These are phyloP conservation scores for Choreutis nemorana DNA, from an alignment of 2,888 invertebrate species.

Conservation along the genomic window DNA sequence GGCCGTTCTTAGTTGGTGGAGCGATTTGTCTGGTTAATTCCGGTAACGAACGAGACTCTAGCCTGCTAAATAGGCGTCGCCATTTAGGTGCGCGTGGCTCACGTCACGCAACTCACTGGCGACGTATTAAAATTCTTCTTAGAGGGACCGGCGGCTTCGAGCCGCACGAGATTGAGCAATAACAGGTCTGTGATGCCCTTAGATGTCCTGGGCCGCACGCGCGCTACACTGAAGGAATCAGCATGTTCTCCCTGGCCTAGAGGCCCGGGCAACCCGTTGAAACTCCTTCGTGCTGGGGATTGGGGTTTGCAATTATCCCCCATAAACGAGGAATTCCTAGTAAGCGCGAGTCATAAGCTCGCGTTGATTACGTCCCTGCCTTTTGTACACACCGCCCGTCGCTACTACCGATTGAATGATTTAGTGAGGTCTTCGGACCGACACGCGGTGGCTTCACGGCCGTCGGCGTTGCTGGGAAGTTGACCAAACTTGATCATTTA, in stretches of 20 bases:
- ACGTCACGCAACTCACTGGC: slow-evolving; percentile 20
- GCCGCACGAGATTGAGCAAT: slow-evolving; percentile 68
- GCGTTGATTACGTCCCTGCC: slow-evolving; percentile 74
- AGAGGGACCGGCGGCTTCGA: slow-evolving; percentile 69
- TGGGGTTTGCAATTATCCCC: slow-evolving; percentile 41
- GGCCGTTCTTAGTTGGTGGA: slow-evolving; percentile 77
- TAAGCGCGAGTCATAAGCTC: slow-evolving; percentile 73
- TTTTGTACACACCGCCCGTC: slow-evolving; percentile 78
- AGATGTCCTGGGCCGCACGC: slow-evolving; percentile 70
- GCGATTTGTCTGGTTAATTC: slow-evolving; percentile 79
- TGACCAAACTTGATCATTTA: slow-evolving; percentile 66
- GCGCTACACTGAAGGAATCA: slow-evolving; percentile 72
- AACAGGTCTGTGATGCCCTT: slow-evolving; percentile 74
- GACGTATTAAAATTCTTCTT: slow-evolving; percentile 52
- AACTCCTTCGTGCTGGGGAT: slow-evolving; percentile 74
- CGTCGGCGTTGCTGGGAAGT: slow-evolving; percentile 60
- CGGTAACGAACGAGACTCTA: slow-evolving; percentile 76
- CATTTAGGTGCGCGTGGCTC: slow-evolving; percentile 20
- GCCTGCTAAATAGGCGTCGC: slow-evolving; percentile 61
- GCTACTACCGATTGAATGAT: slow-evolving; percentile 75
- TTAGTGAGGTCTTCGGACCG: slow-evolving; percentile 68
- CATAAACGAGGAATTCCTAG: slow-evolving; percentile 49
- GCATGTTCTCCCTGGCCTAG: slow-evolving; percentile 65
- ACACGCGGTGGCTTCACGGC: slow-evolving; percentile 41
- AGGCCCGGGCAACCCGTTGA: slow-evolving; percentile 72